phyloP scores from a whole-genome alignment of 2,797 vertebrate species.

The Eleutherodactylus coqui region DNA sequence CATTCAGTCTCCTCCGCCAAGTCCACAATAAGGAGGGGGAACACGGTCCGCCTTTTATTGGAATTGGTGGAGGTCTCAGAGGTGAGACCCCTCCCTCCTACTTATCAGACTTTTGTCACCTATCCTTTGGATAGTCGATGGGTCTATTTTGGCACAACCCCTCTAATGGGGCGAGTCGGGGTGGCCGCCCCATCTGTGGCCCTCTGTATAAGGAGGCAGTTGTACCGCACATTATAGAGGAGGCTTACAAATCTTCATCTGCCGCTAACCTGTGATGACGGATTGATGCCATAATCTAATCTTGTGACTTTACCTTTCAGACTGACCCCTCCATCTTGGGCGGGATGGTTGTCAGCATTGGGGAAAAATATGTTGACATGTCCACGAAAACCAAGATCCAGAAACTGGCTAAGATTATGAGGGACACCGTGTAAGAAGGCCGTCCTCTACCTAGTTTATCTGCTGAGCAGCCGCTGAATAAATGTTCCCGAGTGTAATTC shows the following conservation, averaged over 20 bases:
- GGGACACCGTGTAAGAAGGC: constrained; percentile 72
- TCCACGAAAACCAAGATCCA: constrained; percentile 93
- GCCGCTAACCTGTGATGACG: not conserved
- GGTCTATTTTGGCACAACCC: too few relatives aligned
- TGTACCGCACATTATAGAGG: too few relatives aligned
- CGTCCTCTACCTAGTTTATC: constrained; percentile 55
- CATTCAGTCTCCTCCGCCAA: too few relatives aligned
- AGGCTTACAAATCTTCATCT: not conserved
- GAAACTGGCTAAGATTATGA: constrained; percentile 90
- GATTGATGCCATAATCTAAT: not conserved
- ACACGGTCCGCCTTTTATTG: too few relatives aligned
- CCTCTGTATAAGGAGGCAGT: too few relatives aligned
- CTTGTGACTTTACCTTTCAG: constrained; percentile 71
- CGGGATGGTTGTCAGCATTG: constrained; percentile 96
- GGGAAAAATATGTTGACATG: constrained; percentile 86
- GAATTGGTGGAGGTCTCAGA: too few relatives aligned
- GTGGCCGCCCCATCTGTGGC: too few relatives aligned
- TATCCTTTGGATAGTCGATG: too few relatives aligned
- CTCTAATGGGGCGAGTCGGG: too few relatives aligned
- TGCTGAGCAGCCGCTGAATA: constrained; percentile 65
- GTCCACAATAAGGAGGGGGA: too few relatives aligned
- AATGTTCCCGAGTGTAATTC: constrained; percentile 65
- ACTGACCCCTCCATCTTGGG: constrained; percentile 88
- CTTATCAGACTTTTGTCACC: too few relatives aligned
- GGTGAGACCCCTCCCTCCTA: too few relatives aligned